Evolutionary conservation across 2,113 vertebrate species (phyloP), one percentile per base, ranked within the genome.

Genomic region (Leiothrix lutea): DNA sequence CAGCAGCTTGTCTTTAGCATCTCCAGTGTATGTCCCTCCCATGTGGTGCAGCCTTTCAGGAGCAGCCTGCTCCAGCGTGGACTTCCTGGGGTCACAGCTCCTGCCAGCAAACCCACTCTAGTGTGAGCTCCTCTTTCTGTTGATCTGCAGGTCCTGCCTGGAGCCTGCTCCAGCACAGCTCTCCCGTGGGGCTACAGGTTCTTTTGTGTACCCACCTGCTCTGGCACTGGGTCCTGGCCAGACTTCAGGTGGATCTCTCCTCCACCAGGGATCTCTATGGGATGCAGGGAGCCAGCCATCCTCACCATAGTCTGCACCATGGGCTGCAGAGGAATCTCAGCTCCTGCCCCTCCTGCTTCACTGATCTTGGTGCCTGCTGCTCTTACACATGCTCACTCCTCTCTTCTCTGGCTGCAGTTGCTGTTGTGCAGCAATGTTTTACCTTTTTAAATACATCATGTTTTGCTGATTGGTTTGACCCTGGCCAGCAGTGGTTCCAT

Each of bases 51-150:
- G 31, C 1, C 12, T 19, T 67, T 61, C 31, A 42, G 61, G 40
- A 54, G 0, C 47, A 67, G 35, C 12, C 26, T 42, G 23, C 8
- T 67, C 61, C 47, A 36, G 9, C 0, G 0, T 44, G 16, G 13
- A 19, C 9, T 16, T 25, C 26, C 22, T 28, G 36, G 33, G 36
- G 4, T 66, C 60, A 28, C 38, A 45, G 8, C 5, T 29, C 36
- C 53, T 38, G 10, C 14, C 38, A 74, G 53, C 5, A 67, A 74
- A 47, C 13, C 24, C 25, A 11, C 36, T 29, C 11, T 24, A 53
- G 8, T 8, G 19, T 58, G 69, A 7, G 15, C 3, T 53, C 33
- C 33, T 33, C 38, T n/a, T 24, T 14, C 45, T 24, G 14, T 9
- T 26, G 6, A 65, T 33, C 42, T 26, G 16, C 31, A 35, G 20